Evolutionary conservation across 2,888 invertebrate genomes (phyloP).

Genomic region (Epinotia nisella): DNA sequence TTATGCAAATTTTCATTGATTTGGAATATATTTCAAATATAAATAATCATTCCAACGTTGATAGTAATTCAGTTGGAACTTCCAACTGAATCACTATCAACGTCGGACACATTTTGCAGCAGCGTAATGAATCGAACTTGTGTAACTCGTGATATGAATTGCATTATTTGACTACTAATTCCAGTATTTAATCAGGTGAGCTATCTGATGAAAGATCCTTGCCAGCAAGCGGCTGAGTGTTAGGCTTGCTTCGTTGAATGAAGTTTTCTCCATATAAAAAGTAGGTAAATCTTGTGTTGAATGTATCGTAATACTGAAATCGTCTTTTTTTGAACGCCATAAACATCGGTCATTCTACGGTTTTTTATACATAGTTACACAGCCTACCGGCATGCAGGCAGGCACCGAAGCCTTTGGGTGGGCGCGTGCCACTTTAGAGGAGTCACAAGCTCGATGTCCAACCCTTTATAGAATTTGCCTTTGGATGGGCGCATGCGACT

Average conservation of each 20-base stretch:
- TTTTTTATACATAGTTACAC: not conserved
- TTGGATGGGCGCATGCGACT: too few relatives aligned
- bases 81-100: not conserved
- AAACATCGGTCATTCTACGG: not conserved
- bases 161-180: conserved; percentile 19
- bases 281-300: not conserved
- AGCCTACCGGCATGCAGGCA: too few relatives aligned
- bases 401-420: too few relatives aligned
- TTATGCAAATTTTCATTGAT: not conserved
- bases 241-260: not conserved
- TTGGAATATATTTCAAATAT: not conserved
- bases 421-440: too few relatives aligned
- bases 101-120: not conserved
- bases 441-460: too few relatives aligned
- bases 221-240: not conserved
- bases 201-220: not conserved
- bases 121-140: not conserved
- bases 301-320: not conserved
- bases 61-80: too few relatives aligned
- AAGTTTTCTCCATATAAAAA: not conserved
- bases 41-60: not conserved
- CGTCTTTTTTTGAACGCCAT: not conserved
- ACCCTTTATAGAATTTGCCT: too few relatives aligned
- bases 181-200: conserved; percentile 17
- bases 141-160: conserved; percentile 8